Conservation (phyloP, 2,797 vertebrate species). For the Sebastes hubbsi region DNA sequence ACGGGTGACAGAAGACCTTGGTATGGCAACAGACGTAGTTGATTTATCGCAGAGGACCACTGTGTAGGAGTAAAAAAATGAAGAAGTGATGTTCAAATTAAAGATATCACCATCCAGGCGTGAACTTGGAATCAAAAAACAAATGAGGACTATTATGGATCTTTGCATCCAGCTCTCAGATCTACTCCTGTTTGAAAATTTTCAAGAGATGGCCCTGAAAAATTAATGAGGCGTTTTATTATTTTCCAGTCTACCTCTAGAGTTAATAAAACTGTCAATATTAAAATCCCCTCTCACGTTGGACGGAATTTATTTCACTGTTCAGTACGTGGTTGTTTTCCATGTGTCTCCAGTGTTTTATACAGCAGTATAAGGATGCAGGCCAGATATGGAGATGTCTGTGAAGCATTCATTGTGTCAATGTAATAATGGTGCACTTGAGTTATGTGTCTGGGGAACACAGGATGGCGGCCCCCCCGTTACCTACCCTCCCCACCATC, state of each 20-base stretch:
- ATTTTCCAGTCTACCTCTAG: conserved; percentile 52
- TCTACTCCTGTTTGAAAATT: conserved; percentile 49
- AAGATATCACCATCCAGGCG: conserved; percentile 17
- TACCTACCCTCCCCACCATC: conserved; percentile 71
- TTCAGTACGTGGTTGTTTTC: conserved; percentile 59
- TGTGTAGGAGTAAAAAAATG: not conserved
- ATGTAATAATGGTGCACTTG: conserved; percentile 71
- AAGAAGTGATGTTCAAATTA: conserved; percentile 14
- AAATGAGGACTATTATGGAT: conserved; percentile 20
- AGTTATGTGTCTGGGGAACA: conserved; percentile 74
- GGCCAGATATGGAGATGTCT: conserved; percentile 68
- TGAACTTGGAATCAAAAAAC: conserved; percentile 24
- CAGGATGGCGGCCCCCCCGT: conserved; percentile 49
- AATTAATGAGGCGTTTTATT: conserved; percentile 76
- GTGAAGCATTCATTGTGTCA: conserved; percentile 73
- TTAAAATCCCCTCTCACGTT: conserved; percentile 49
- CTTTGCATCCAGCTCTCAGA: conserved; percentile 18
- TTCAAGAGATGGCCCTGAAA: conserved; percentile 52
- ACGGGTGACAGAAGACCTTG: conserved; percentile 7
- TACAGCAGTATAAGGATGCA: conserved; percentile 43
- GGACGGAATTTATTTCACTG: conserved; percentile 56
- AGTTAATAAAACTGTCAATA: conserved; percentile 77
- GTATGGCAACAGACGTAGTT: not conserved
- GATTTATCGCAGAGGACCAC: conserved; percentile 10
- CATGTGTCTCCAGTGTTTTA: conserved; percentile 31